Percentiles rank a stretch among this genome's conserved stretches.
Evolutionary conservation across 2,797 vertebrate species (phyloP).

Genomic region (Ctenochaetus hawaiiensis): DNA sequence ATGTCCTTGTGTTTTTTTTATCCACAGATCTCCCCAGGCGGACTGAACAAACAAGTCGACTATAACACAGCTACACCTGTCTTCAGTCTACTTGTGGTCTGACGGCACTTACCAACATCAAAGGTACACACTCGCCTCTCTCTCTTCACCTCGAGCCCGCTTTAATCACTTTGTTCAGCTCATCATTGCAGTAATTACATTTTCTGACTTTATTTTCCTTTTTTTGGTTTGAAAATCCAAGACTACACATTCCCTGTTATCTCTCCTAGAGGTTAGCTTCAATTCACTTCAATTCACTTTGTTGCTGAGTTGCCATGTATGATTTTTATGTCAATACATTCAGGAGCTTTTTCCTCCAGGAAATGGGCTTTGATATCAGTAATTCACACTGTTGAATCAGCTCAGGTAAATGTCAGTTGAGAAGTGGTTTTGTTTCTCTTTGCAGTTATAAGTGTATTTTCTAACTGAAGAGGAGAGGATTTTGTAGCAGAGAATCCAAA

Average conservation of each 20-base stretch:
- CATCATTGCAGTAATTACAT: slow-evolving; percentile 75
- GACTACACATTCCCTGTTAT: slow-evolving; percentile 61
- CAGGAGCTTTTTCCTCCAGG: slow-evolving; percentile 38
- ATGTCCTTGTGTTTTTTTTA: slow-evolving; percentile 57
- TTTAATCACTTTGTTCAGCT: slow-evolving; percentile 76
- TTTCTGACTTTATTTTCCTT: slow-evolving; percentile 56
- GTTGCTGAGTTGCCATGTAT: slow-evolving; percentile 50
- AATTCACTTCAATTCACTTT: slow-evolving; percentile 45
- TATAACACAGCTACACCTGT: slow-evolving; percentile 61
- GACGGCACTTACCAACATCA: slow-evolving; percentile 74
- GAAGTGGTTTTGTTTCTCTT: slow-evolving; percentile 36
- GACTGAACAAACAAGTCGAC: slow-evolving; percentile 67
- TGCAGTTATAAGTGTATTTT: slow-evolving; percentile 37
- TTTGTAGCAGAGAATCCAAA: slow-evolving; percentile 60
- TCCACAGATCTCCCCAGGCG: slow-evolving; percentile 66
- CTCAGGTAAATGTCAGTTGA: slow-evolving; percentile 51
- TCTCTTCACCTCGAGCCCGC: slow-evolving; percentile 60
- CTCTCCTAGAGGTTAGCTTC: slow-evolving; percentile 35
- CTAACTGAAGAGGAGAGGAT: slow-evolving; percentile 18
- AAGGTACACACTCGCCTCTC: slow-evolving; percentile 74
- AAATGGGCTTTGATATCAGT: slow-evolving; percentile 66
- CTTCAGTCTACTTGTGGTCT: slow-evolving; percentile 68
- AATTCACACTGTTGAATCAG: slow-evolving; percentile 57
- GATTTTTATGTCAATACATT: slow-evolving; percentile 61
- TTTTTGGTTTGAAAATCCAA: slow-evolving; percentile 50